Percentiles rank a stretch among this genome's conserved stretches.
phyloP scores from a whole-genome alignment of 1,140 invertebrate genomes.

The Drosophila kikkawai region DNA sequence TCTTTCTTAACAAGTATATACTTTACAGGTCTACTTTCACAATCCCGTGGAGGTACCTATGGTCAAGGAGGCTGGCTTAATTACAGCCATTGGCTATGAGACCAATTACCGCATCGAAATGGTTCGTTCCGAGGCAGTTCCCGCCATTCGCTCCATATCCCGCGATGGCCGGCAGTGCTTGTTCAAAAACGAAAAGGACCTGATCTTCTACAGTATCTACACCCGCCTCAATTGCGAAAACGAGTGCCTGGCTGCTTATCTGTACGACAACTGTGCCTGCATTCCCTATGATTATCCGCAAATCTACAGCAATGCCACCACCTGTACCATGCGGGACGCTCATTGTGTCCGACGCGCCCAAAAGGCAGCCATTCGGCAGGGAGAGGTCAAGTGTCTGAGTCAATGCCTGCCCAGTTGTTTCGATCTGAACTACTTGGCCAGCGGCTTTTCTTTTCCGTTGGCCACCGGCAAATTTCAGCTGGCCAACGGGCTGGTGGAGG shows the following conservation, averaged over 20 bases:
- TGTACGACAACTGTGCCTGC: conserved; percentile 88
- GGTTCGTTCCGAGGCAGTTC: conserved; percentile 87
- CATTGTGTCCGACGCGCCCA: conserved; percentile 43
- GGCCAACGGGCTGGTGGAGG: conserved; percentile 48
- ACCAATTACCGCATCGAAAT: conserved; percentile 88
- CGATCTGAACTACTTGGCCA: conserved; percentile 66
- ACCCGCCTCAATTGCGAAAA: conserved; percentile 87
- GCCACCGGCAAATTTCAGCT: conserved; percentile 53
- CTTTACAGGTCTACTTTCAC: conserved; percentile 86
- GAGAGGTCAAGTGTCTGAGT: conserved; percentile 37
- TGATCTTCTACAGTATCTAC: conserved; percentile 87
- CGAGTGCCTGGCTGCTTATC: conserved; percentile 89
- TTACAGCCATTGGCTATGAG: conserved; percentile 89
- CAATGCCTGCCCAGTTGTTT: conserved; percentile 71
- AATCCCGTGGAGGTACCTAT: conserved; percentile 91
- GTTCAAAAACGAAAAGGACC: conserved; percentile 89
- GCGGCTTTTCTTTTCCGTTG: conserved; percentile 63
- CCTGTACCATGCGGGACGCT: conserved; percentile 54
- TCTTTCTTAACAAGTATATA: not conserved
- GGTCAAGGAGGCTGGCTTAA: conserved; percentile 89
- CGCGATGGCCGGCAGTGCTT: conserved; percentile 89
- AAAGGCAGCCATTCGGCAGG: not conserved
- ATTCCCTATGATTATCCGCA: conserved; percentile 89
- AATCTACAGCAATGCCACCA: conserved; percentile 57
- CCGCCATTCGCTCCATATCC: conserved; percentile 86